phyloP scores from a whole-genome alignment of 2,113 vertebrate species.

The Eolophus roseicapilla region DNA sequence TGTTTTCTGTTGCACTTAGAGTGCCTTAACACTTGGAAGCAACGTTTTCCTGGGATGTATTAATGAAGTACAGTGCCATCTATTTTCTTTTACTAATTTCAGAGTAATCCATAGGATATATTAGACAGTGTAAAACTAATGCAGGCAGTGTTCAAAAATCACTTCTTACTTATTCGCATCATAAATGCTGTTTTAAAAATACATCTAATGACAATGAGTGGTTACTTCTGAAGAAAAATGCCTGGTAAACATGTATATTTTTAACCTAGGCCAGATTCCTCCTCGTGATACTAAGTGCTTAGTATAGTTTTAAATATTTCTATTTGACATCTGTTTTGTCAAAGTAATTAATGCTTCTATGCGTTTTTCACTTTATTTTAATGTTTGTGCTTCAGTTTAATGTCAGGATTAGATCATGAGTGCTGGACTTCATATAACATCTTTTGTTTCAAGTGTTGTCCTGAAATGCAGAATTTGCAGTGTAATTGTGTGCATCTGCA shows the following conservation, averaged over 20 bases:
- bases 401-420: neutral
- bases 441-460: neutral
- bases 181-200: neutral
- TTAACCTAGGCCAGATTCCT: neutral
- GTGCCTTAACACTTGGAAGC: neutral
- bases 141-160: neutral
- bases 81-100: neutral
- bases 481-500: neutral
- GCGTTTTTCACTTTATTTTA: neutral
- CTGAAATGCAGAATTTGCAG: neutral
- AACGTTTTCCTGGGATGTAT: neutral
- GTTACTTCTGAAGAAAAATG: neutral
- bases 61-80: neutral
- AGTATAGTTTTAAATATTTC: neutral
- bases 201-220: neutral
- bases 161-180: neutral
- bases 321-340: accelerated
- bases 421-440: neutral
- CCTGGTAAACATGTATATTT: neutral
- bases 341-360: neutral
- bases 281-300: neutral
- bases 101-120: neutral
- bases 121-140: neutral
- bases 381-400: neutral
- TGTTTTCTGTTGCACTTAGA: neutral